Evolutionary conservation across 2,888 invertebrate genomes (phyloP), one percentile per base, ranked within the genome.

Genomic region (Hemicrepidius hirtus): DNA sequence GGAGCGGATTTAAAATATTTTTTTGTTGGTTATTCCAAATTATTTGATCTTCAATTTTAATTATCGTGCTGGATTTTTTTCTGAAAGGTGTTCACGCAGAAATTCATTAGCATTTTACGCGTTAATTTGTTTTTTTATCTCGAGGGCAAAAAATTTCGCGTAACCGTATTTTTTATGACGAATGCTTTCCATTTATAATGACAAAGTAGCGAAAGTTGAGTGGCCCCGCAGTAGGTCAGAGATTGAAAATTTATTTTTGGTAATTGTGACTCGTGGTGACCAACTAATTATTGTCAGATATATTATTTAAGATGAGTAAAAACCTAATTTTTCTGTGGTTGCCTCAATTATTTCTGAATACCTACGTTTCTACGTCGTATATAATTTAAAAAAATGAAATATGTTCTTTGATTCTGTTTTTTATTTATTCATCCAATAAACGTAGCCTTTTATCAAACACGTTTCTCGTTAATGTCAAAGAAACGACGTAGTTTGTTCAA

Each of bases 171-270:
- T 68, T 68, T 68, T 72, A 62, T 71, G 57, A 72, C 62, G 76
- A 78, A 75, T 75, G 78, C 75, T 80, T 80, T 79, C 80, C 76
- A 78, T 77, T 79, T 77, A 76, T 74, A 75, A 76, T 75, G 75
- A 78, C 79, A 76, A 79, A 77, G 76, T 77, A 80, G 80, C 78
- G 81, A 80, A 81, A 81, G 81, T 81, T 81, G 79, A 79, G 67
- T 78, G 78, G 76, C 77, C 79, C 73, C 65, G 71, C 76, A 76
- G 76, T 79, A 78, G 79, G 79, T 78, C 78, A 79, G 74, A 75
- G 68, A 68, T 73, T 66, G 65, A 74, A 75, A 75, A 76, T 76
- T 77, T 77, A 80, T 79, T 80, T 80, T 80, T 76, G 80, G 78
- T 74, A 76, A 73, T 74, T 76, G 65, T 72, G 49, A 49, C 49